Conservation (phyloP, 2,113 vertebrate genomes). For the Clarias gariepinus region DNA sequence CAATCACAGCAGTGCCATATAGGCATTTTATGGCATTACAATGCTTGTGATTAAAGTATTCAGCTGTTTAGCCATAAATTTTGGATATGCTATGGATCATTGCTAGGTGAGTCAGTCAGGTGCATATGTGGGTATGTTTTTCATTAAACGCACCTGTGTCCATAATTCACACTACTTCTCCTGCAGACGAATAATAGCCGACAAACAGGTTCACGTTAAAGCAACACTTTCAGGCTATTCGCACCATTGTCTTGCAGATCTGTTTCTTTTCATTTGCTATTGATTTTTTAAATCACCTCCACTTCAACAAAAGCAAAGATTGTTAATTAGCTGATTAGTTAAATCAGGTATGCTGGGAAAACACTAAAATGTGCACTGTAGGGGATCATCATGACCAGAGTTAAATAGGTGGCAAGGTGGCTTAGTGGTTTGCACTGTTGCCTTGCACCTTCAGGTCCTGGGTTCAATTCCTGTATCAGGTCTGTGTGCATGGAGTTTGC, state of each 20-base stretch:
- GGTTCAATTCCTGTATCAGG: too few species aligned
- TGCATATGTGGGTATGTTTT: constrained; percentile 24
- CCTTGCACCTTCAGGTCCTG: too few species aligned
- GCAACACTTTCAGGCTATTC: constrained; percentile 40
- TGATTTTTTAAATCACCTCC: too few species aligned
- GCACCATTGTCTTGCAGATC: constrained; percentile 42
- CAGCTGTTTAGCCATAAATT: background rate
- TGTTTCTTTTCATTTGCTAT: background rate
- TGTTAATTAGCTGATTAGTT: too few species aligned
- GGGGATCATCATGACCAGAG: too few species aligned
- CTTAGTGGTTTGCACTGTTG: too few species aligned
- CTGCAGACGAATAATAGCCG: constrained; percentile 41
- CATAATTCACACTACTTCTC: constrained; percentile 46
- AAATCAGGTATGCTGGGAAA: too few species aligned
- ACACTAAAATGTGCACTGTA: too few species aligned
- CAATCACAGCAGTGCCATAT: background rate
- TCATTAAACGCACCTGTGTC: constrained; percentile 33
- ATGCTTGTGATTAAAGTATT: background rate
- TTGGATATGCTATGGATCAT: background rate
- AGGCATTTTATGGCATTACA: background rate
- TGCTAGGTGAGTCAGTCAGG: background rate
- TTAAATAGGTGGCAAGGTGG: too few species aligned
- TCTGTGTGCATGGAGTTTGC: too few species aligned
- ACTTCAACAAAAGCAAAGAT: too few species aligned
- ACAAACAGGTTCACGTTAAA: constrained; percentile 60